Percentiles rank a stretch among this genome's conserved stretches.
These are phyloP conservation scores for Isoperla grammatica DNA, from an alignment of 2,888 invertebrate species.

Conservation along the genomic window DNA sequence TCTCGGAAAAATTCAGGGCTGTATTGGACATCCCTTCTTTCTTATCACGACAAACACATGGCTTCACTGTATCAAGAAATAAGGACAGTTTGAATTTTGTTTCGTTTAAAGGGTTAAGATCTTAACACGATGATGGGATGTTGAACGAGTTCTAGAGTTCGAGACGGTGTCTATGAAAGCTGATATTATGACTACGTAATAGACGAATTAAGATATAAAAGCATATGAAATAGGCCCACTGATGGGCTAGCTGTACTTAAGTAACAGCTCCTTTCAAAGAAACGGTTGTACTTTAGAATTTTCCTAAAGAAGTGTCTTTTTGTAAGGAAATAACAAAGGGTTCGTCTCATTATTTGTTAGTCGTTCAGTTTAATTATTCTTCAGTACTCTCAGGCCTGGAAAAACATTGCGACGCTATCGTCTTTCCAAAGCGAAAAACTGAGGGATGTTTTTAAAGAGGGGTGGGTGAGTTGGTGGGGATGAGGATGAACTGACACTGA, in stretches of 20 bases:
- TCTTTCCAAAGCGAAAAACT: no score
- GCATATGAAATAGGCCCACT: background rate
- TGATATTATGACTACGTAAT: constrained; percentile 7
- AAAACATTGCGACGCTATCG: no score
- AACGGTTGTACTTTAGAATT: constrained; percentile 14
- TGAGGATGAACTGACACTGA: no score
- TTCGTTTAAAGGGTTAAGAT: background rate
- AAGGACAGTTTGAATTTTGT: no score
- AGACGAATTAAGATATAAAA: constrained; percentile 2
- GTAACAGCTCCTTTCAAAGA: constrained; percentile 12
- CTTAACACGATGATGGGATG: background rate
- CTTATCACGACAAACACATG: no score
- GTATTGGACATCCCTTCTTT: no score
- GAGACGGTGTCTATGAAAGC: background rate
- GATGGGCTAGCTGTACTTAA: constrained; percentile 14
- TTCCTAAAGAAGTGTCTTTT: constrained; percentile 25
- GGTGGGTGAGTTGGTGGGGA: no score
- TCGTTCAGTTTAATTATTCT: constrained; percentile 28
- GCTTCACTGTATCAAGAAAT: no score
- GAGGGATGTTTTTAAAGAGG: no score
- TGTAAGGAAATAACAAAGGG: constrained; percentile 25
- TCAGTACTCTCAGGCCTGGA: constrained; percentile 6
- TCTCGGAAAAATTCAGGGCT: no score
- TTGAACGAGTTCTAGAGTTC: background rate
- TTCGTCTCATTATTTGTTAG: constrained; percentile 28